Evolutionary conservation across 2,888 invertebrate genomes (phyloP), one percentile per base, ranked within the genome.

Genomic region (Agrochola circellaris): DNA sequence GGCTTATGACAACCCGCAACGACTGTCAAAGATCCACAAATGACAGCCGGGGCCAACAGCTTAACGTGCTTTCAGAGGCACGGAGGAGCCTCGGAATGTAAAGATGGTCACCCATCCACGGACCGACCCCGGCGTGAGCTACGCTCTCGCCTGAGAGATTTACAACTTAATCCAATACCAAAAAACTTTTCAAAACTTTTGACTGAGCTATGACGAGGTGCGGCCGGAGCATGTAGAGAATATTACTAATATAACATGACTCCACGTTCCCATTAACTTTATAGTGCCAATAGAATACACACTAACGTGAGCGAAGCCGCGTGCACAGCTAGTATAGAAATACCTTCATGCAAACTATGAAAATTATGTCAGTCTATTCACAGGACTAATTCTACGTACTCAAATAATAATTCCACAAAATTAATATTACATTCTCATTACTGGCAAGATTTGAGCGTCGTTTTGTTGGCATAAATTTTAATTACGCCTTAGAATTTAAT

Each of bases 401-500:
- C 65, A 60, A 83, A 79, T 83, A 65, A 65, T 83, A 69, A 66
- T 72, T 73, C 58, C 64, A 34, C 66, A 60, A 74, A 87, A 70
- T 85, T 76, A 75, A 75, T 80, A 80, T 75, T 15, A 85, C 45
- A 34, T 77, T 80, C 62, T 76, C 60, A 83, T 81, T 62, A 77
- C 48, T 51, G 3, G 30, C 71, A 75, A 71, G 48, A 77, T 79
- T 73, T 66, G 30, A 62, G 30, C 67, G 34, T 20, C 67, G 45
- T 73, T 62, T 64, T 83, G 81, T 77, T 79, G 68, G n/a, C 61
- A 77, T 65, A 68, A 26, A 87, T 81, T 84, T 84, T 87, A 85
- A 87, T 87, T 88, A 84, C 65, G 68, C 30, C 42, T 45, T 79
- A 87, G 76, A 88, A 84, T 88, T 88, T 87, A 82, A 87, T 87